Evolutionary conservation across 2,797 vertebrate species (phyloP), one percentile per base, ranked within the genome.

Genomic region (Anisognathus igniventris): DNA sequence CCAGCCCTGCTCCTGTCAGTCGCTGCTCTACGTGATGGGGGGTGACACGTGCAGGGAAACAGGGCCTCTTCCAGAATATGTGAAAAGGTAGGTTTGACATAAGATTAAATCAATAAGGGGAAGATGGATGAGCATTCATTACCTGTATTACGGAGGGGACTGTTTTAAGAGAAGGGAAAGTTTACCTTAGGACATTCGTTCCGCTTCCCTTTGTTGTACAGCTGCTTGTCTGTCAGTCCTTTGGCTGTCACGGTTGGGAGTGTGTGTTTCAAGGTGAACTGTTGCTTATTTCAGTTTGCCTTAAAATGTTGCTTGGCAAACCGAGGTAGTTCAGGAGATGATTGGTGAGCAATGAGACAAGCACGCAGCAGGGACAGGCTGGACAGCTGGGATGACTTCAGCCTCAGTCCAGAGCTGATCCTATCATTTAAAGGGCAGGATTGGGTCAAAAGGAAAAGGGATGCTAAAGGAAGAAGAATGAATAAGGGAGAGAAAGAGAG

Each of bases 321-420:
- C 50, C 0, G 30, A 94, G 58, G 94, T 92, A 86, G 47, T 81
- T 84, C 79, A 91, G 79, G 90, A 88, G 82, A 81, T 92, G 95
- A 96, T 78, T 92, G 95, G 96, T 96, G 96, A 94, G 86, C 92
- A 90, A 90, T 66, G 92, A 96, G 90, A 86, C 61, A 93, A 93
- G 66, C 91, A 88, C 0, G 9, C 72, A 75, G 85, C 82, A 68
- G 81, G 65, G 87, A 86, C 75, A 92, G 85, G 87, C 91, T 88
- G 96, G 94, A 95, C 89, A 96, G 92, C 85, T 79, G 88, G 56
- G 61, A 92, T 95, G 95, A 95, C 88, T 96, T 96, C 95, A 96
- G 93, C 70, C 70, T 91, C 70, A 48, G 79, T 40, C 70, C 82
- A 93, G 91, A 81, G 83, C 62, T 68, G 82, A 93, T 86, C 70